Evolutionary conservation across 2,888 invertebrate genomes (phyloP).

Genomic region (Glaucopsyche alexis): DNA sequence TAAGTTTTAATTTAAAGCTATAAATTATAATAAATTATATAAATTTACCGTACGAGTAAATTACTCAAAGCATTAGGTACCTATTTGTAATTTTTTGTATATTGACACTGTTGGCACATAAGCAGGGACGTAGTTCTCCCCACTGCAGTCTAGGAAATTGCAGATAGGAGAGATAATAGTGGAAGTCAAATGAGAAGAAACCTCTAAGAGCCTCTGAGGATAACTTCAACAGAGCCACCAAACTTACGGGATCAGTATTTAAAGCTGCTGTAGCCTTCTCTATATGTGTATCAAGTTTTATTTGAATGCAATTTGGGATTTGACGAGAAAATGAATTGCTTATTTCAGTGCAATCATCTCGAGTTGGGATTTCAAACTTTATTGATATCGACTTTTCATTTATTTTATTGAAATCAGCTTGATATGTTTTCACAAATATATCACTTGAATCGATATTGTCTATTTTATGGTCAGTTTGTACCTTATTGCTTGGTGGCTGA

Average conservation of each 20-base stretch:
- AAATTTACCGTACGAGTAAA: background rate
- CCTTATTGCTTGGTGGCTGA: background rate
- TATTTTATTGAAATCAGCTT: slow-evolving; percentile 25
- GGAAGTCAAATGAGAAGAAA: slow-evolving; percentile 55
- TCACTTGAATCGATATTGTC: background rate
- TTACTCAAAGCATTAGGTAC: background rate
- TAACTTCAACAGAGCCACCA: slow-evolving; percentile 54
- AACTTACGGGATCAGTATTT: slow-evolving; percentile 66
- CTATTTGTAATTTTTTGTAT: background rate
- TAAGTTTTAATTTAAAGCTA: background rate
- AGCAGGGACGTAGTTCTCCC: slow-evolving; percentile 25
- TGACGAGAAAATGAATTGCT: slow-evolving; percentile 45
- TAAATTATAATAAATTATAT: background rate
- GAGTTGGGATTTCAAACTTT: slow-evolving; percentile 55
- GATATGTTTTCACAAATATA: background rate
- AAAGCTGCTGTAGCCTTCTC: slow-evolving; percentile 55
- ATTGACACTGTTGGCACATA: background rate
- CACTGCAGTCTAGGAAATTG: slow-evolving; percentile 40
- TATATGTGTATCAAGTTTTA: background rate
- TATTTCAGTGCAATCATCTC: slow-evolving; percentile 57
- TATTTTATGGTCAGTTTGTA: background rate
- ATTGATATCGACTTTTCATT: slow-evolving; percentile 48
- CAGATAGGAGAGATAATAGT: slow-evolving; percentile 48
- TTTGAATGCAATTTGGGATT: background rate
- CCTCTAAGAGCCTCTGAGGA: slow-evolving; percentile 57